Base-by-base conservation (phyloP, 2,888 invertebrate species). In the Metacarcinus magister region DNA sequence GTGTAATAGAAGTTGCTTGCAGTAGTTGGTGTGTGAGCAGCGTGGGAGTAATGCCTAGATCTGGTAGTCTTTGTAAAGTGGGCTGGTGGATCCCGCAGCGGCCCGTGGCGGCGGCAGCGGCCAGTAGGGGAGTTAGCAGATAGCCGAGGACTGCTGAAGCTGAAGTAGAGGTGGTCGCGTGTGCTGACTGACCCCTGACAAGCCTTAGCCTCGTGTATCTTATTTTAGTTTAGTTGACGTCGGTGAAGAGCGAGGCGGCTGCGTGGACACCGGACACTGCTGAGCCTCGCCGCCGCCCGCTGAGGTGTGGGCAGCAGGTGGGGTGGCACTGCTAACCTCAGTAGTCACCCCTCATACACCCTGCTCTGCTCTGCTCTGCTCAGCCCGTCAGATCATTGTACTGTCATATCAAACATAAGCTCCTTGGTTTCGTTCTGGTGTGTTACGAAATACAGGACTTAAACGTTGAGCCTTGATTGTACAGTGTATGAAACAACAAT, bases 1-100 rank as follows among this genome's bases (percentile, higher is more conserved):
- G 48, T 48, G 91, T 91, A 91, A 16, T 87, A 87, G 87, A 87
- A 87, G 87, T 87, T 87, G 87, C 87, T 87, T 87, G 87, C 87
- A 87, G 87, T 87, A 87, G 87, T 87, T 87, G 87, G 87, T 87
- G 87, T 87, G 87, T 87, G 87, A 87, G 87, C 87, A 87, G 87
- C 87, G 87, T 32, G 87, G 87, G 87, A 87, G 87, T n/a, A 87
- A 87, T 32, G 39, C 39, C 39, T 87, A 87, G 87, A 87, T 39
- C 32, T 32, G 87, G 32, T 87, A 87, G 87, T 87, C 32, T 87
- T 87, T 87, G 39, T 87, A 32, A 87, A 32, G 87, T 75, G 75
- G 75, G n/a, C 75, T 75, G 28, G 39, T 87, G 32, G 39, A 10
- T 87, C 39, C 87, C 87, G 75, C 75, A 28, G 28, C 28, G 28